Evolutionary conservation across 2,888 invertebrate species (phyloP).

Genomic region (Leptothorax acervorum): DNA sequence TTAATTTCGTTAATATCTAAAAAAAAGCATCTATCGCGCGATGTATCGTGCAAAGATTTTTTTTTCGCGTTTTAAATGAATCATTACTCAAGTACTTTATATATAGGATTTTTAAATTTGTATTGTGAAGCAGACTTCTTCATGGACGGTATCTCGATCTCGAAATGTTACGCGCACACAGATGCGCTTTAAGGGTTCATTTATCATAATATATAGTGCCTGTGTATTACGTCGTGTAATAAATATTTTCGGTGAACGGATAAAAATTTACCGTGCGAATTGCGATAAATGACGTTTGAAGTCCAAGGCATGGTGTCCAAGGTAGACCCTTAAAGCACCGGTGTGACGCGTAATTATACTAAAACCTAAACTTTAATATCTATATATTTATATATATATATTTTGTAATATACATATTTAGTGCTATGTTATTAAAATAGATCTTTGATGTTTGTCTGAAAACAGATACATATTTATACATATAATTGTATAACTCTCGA

Average conservation of each 20-base stretch:
- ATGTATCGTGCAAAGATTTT: constrained; percentile 49
- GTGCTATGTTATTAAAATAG: constrained; percentile 66
- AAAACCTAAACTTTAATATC: constrained; percentile 17
- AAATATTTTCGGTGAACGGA: background rate
- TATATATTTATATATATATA: background rate
- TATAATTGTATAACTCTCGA: constrained; percentile 49
- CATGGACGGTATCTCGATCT: constrained; percentile 74
- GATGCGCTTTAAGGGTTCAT: constrained; percentile 46
- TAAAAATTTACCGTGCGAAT: background rate
- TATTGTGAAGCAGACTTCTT: constrained; percentile 67
- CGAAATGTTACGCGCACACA: constrained; percentile 37
- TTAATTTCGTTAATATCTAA: constrained; percentile 51
- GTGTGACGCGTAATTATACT: constrained; percentile 19
- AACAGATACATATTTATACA: constrained; percentile 65
- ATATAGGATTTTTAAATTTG: constrained; percentile 13
- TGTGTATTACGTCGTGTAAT: background rate
- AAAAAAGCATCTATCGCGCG: constrained; percentile 39
- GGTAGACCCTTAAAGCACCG: constrained; percentile 19
- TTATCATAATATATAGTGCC: background rate
- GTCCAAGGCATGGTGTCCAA: background rate
- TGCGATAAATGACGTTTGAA: background rate
- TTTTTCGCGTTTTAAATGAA: constrained; percentile 30
- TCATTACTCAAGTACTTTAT: constrained; percentile 10
- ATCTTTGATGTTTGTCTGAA: constrained; percentile 65
- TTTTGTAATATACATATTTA: constrained; percentile 41